A percentile compares a stretch with the other conserved stretches of the same genome.
Evolutionary conservation across 1,140 invertebrate genomes (phyloP).

Genomic region (Ostrea edulis): DNA sequence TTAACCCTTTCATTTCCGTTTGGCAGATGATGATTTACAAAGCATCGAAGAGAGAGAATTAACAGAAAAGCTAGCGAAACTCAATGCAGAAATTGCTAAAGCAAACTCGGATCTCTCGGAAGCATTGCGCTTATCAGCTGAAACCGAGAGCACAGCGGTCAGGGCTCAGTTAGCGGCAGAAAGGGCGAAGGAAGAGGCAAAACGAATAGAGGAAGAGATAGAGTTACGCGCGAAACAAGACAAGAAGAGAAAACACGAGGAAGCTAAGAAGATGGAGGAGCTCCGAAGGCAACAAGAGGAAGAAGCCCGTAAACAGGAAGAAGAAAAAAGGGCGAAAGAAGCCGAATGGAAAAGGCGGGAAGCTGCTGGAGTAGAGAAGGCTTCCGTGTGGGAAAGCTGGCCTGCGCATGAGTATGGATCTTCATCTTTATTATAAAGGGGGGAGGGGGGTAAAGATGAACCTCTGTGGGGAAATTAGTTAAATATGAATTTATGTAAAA

Average conservation of each 20-base stretch:
- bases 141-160: constrained; percentile 68
- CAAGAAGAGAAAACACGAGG: constrained; percentile 60
- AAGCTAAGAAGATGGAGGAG: constrained; percentile 62
- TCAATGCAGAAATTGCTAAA: constrained; percentile 70
- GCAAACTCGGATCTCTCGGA: constrained; percentile 70
- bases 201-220: constrained; percentile 66
- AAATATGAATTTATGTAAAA: no score
- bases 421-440: not conserved
- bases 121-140: constrained; percentile 67
- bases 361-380: constrained; percentile 51
- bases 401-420: constrained; percentile 64
- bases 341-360: constrained; percentile 66
- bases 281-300: constrained; percentile 57
- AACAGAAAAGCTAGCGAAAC: constrained; percentile 63
- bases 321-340: constrained; percentile 62
- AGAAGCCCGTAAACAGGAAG: constrained; percentile 59
- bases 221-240: constrained; percentile 62
- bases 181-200: constrained; percentile 68
- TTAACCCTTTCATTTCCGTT: not conserved
- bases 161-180: constrained; percentile 68
- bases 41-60: constrained; percentile 69
- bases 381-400: constrained; percentile 66
- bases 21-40: constrained; percentile 62
- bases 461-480: no score
- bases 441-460: not conserved